Evolutionary conservation across 2,888 invertebrate genomes (phyloP), one percentile per base, ranked within the genome.

Genomic region (Ochropacha duplaris): DNA sequence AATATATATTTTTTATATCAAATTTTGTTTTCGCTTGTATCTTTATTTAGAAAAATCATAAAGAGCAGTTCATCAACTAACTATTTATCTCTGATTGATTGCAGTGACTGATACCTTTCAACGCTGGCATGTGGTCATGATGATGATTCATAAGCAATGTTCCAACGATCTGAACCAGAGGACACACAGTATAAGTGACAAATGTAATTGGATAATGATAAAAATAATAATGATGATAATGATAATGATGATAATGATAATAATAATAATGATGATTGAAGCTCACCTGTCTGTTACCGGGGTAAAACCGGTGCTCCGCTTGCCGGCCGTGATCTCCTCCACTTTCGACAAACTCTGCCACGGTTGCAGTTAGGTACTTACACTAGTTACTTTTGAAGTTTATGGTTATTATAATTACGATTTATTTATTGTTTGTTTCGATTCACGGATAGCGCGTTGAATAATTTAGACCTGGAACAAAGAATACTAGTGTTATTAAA

Each of bases 271-370:
- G 19, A 36, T 36, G 36, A n/a, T 36, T n/a, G 36, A 44, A 6
- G 44, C 44, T 44, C 54, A 92, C 91, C 90, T 86, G 76, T 92
- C 91, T 34, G 86, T 84, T 57, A 88, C 90, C 86, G 91, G 88
- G 84, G 81, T 84, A 49, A 83, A 76, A 82, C 89, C 90, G 84
- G 88, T 67, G 68, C 67, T 83, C 60, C 83, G 80, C 72, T 84
- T 87, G 56, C 78, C 64, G 49, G 76, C 76, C 67, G 87, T 77
- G 69, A 84, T 57, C 64, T 90, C 84, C 83, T 90, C 91, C 91
- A 91, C 90, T 87, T 88, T 90, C 83, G 57, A 70, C 74, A 79
- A 76, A 78, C 64, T 69, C 82, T 78, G 71, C 22, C 65, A 76
- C 79, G 57, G 57, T 52, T 62, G 61, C 49, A 52, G 57, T 49